A percentile compares a stretch with the other conserved stretches of the same genome.
Conservation (phyloP, 2,888 invertebrate genomes). For the Athalia cordata region DNA sequence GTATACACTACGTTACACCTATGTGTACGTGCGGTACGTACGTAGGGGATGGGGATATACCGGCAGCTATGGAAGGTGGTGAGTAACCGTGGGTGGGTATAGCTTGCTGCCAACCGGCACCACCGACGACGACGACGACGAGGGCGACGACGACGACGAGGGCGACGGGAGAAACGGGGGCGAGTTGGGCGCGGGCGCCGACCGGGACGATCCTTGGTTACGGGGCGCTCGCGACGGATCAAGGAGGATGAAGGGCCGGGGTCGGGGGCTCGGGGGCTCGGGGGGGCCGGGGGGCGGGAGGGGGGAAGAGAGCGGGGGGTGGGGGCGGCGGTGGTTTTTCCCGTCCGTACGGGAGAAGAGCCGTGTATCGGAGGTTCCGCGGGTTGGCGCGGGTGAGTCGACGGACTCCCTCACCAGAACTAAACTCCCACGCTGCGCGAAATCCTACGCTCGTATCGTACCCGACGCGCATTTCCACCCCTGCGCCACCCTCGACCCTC, state of each 20-base stretch:
- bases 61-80: no score
- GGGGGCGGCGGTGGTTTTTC: constrained; percentile 43
- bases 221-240: constrained; percentile 44
- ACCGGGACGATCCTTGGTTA: constrained; percentile 41
- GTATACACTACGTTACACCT: no score
- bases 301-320: constrained; percentile 51
- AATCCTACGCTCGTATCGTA: constrained; percentile 58
- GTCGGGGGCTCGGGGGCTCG: constrained; percentile 50
- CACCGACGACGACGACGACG: constrained; percentile 9
- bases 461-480: constrained; percentile 59
- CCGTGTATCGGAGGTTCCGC: constrained; percentile 50
- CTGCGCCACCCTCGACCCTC: constrained; percentile 31
- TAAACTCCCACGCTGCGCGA: constrained; percentile 72
- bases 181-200: constrained; percentile 33
- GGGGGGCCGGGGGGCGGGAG: constrained; percentile 58
- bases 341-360: constrained; percentile 26
- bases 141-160: constrained; percentile 28
- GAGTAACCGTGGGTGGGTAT: constrained; percentile 53
- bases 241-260: constrained; percentile 32
- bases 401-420: constrained; percentile 72
- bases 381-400: constrained; percentile 68
- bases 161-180: constrained; percentile 23
- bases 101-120: not conserved
- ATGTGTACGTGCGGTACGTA: no score
- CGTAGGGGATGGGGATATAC: no score